phyloP scores from a whole-genome alignment of 2,797 vertebrate genomes.

The Tauraco hartlaubi region DNA sequence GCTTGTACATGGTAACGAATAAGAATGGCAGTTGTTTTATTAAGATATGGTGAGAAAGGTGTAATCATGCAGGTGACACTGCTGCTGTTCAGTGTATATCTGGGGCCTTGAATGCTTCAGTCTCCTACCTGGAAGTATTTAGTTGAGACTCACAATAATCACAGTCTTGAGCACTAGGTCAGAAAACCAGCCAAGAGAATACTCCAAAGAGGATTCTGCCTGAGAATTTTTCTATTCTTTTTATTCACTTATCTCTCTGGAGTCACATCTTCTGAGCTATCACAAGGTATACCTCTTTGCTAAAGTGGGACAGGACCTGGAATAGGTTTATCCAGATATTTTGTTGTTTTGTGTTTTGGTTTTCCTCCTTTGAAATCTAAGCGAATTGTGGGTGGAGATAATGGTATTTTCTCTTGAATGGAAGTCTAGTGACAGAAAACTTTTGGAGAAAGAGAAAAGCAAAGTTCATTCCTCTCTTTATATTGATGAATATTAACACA shows the following conservation, averaged over 20 bases:
- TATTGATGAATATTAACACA: background rate
- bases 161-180: background rate
- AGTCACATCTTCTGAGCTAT: background rate
- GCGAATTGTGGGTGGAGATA: background rate
- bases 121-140: background rate
- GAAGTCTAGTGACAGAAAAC: background rate
- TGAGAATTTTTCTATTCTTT: background rate
- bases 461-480: background rate
- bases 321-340: background rate
- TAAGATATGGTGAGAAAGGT: background rate
- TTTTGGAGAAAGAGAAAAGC: background rate
- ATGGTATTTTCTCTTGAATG: background rate
- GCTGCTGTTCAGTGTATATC: background rate
- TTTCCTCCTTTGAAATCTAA: background rate
- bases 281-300: background rate
- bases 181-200: background rate
- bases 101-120: background rate
- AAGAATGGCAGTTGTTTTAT: background rate
- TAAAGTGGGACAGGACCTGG: background rate
- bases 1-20: background rate
- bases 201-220: background rate
- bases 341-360: background rate
- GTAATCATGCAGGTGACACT: background rate
- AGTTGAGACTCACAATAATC: background rate
- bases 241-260: background rate